phyloP scores from a whole-genome alignment of 2,797 vertebrate genomes.

The Sciurus carolinensis region DNA sequence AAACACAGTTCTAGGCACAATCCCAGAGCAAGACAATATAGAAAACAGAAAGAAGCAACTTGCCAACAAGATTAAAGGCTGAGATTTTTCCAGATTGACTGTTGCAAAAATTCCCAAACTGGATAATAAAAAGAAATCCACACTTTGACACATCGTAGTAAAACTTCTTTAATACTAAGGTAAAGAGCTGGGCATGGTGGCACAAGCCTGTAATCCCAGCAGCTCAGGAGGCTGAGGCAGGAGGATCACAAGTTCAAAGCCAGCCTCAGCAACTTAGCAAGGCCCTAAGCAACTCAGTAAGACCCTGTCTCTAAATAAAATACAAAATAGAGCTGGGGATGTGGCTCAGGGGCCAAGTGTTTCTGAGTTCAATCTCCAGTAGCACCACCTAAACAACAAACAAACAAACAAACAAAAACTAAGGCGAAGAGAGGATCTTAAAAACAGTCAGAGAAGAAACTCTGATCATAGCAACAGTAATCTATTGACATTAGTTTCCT shows the following conservation, averaged over 20 bases:
- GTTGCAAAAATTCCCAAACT: neutral
- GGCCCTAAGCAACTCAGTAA: too few species aligned
- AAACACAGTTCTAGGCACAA: neutral
- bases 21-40: neutral
- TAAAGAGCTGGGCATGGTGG: neutral
- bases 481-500: too few species aligned
- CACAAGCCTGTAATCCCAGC: too few species aligned
- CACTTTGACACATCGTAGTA: neutral
- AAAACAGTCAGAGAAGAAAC: slow-evolving; percentile 29
- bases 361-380: too few species aligned
- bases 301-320: too few species aligned
- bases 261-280: too few species aligned
- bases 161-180: neutral
- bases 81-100: slow-evolving; percentile 51
- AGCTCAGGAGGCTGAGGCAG: too few species aligned
- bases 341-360: too few species aligned
- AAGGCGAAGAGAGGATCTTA: slow-evolving; percentile 54
- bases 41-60: neutral
- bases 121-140: slow-evolving; percentile 20
- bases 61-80: neutral
- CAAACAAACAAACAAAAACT: too few species aligned
- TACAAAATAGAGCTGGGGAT: too few species aligned
- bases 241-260: too few species aligned
- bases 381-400: too few species aligned
- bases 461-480: neutral